phyloP scores from a whole-genome alignment of 2,888 invertebrate genomes.

The Drosophila bunnanda region DNA sequence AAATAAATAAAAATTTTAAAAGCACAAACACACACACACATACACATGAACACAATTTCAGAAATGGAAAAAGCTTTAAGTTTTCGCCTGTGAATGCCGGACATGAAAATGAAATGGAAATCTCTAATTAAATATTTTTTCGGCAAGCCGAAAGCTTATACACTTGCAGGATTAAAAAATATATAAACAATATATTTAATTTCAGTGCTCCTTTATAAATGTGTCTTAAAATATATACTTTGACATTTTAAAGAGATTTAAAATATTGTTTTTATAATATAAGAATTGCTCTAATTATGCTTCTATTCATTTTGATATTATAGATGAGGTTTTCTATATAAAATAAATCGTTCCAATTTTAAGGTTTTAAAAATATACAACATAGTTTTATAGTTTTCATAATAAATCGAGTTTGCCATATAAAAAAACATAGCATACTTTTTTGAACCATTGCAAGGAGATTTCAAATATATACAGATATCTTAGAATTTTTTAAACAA shows the following conservation, averaged over 20 bases:
- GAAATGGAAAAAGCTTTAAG: conserved; percentile 30
- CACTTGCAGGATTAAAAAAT: conserved; percentile 7
- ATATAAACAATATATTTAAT: neutral
- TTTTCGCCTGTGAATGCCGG: conserved; percentile 42
- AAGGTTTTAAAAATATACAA: too few relatives aligned
- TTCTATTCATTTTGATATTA: too few relatives aligned
- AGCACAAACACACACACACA: conserved; percentile 7
- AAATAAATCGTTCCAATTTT: too few relatives aligned
- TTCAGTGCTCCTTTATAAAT: too few relatives aligned
- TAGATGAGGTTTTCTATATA: neutral
- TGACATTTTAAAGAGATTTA: neutral
- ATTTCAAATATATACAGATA: neutral
- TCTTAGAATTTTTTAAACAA: too few relatives aligned
- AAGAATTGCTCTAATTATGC: neutral
- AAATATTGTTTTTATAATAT: neutral
- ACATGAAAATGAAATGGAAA: conserved; percentile 22
- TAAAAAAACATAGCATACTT: neutral
- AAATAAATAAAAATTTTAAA: conserved; percentile 7
- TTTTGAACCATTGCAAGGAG: neutral
- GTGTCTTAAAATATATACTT: too few relatives aligned
- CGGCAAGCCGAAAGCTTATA: conserved; percentile 1
- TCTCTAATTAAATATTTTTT: conserved; percentile 1
- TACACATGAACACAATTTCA: conserved; percentile 26
- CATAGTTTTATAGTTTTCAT: too few relatives aligned
- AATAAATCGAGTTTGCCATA: neutral